Evolutionary conservation across 2,797 vertebrate genomes (phyloP).

Genomic region (Dromococcyx pavoninus): DNA sequence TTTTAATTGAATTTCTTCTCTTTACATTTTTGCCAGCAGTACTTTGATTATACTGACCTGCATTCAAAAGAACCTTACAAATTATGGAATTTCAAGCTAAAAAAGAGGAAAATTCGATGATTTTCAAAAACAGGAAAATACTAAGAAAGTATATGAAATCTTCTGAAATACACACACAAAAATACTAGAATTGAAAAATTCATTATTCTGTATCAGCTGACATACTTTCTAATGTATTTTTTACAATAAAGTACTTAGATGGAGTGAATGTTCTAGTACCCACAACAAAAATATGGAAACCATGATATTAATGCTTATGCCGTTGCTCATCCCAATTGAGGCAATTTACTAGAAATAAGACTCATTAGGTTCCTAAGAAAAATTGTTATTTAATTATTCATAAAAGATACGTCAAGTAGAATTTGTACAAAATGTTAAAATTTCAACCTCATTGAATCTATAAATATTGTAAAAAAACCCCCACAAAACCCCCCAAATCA

Average conservation of each 20-base stretch:
- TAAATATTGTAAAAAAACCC: not conserved
- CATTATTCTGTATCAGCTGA: not conserved
- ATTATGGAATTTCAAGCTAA: not conserved
- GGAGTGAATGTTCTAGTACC: not conserved
- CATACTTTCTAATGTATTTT: not conserved
- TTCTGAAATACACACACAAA: not conserved
- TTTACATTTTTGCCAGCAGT: constrained; percentile 28
- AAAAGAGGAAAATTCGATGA: not conserved
- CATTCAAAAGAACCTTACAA: constrained; percentile 40
- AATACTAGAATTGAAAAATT: not conserved
- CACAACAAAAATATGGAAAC: not conserved
- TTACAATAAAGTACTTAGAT: not conserved
- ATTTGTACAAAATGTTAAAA: not conserved
- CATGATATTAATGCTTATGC: not conserved
- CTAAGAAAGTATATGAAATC: not conserved
- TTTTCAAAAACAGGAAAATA: not conserved
- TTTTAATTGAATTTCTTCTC: not conserved
- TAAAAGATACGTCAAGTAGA: not conserved
- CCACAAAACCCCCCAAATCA: too few species aligned
- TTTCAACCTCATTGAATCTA: not conserved
- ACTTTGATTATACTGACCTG: constrained; percentile 28
- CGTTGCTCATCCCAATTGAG: not conserved
- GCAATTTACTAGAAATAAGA: not conserved
- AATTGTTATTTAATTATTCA: not conserved
- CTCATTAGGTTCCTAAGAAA: not conserved